Conservation (phyloP, 2,888 invertebrate species). For the Prosapia bicincta region DNA sequence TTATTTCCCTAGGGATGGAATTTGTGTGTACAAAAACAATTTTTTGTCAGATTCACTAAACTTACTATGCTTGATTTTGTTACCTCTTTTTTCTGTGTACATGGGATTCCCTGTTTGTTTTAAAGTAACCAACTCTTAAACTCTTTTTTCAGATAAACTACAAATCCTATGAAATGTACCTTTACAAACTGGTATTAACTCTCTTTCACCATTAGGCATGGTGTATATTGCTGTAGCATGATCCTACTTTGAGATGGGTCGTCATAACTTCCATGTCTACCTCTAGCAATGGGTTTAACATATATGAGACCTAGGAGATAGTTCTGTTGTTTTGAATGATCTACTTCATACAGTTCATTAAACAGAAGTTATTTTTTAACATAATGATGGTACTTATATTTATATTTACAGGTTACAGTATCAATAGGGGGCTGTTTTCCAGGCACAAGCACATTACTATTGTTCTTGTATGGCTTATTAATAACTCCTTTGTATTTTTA, state of each 20-base stretch:
- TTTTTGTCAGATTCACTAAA: neutral
- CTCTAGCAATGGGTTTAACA: neutral
- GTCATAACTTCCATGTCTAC: no score
- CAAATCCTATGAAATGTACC: neutral
- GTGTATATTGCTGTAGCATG: neutral
- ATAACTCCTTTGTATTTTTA: neutral
- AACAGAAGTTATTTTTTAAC: neutral
- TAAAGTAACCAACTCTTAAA: neutral
- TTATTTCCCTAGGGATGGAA: no score
- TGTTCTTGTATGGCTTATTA: neutral
- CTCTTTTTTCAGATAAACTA: neutral
- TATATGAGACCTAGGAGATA: neutral
- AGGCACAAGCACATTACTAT: neutral
- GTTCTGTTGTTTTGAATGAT: neutral
- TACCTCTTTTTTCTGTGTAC: neutral
- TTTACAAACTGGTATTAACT: neutral
- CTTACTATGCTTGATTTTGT: neutral
- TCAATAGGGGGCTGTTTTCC: neutral
- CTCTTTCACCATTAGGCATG: constrained; percentile 4
- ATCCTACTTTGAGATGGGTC: neutral
- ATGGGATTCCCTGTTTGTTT: neutral
- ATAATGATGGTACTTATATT: no score
- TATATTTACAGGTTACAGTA: neutral
- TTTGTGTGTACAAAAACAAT: no score
- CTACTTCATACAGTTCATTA: constrained; percentile 11